Evolutionary conservation across 2,113 vertebrate species (phyloP).

Genomic region (Sander vitreus): DNA sequence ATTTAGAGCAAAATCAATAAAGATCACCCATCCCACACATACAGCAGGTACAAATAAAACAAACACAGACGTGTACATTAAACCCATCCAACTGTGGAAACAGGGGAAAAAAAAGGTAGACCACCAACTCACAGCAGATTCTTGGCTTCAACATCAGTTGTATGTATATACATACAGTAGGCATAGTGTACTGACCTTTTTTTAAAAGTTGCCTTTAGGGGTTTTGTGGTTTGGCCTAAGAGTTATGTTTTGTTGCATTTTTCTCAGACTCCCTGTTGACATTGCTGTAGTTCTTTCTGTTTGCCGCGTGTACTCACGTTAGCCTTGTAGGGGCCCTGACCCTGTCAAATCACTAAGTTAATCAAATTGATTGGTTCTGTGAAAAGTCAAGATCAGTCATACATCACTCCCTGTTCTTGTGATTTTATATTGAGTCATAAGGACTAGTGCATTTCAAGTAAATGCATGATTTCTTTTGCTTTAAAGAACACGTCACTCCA

Average conservation of each 20-base stretch:
- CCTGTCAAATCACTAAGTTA: slow-evolving; percentile 6
- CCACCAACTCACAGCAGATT: slow-evolving; percentile 9
- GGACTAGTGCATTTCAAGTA: background rate
- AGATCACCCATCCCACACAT: slow-evolving; percentile 19
- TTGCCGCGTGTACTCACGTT: background rate
- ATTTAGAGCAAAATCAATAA: slow-evolving; percentile 28
- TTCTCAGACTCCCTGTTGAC: background rate
- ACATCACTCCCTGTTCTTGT: background rate
- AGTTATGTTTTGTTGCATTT: slow-evolving; percentile 9
- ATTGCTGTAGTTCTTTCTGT: background rate
- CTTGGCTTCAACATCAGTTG: slow-evolving; percentile 25
- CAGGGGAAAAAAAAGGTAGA: slow-evolving; percentile 20
- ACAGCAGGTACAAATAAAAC: background rate
- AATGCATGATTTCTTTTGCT: no score
- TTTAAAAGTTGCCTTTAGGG: background rate
- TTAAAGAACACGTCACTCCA: background rate
- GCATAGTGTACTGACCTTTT: slow-evolving; percentile 10
- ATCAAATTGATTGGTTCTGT: background rate
- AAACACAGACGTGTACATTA: background rate
- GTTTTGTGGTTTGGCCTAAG: slow-evolving; percentile 30
- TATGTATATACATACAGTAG: background rate
- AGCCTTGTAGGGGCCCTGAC: background rate
- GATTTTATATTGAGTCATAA: background rate
- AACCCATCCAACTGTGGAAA: slow-evolving; percentile 20
- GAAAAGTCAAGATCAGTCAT: background rate